phyloP scores from a whole-genome alignment of 2,113 vertebrate genomes.

The Dendrocopos noguchii region DNA sequence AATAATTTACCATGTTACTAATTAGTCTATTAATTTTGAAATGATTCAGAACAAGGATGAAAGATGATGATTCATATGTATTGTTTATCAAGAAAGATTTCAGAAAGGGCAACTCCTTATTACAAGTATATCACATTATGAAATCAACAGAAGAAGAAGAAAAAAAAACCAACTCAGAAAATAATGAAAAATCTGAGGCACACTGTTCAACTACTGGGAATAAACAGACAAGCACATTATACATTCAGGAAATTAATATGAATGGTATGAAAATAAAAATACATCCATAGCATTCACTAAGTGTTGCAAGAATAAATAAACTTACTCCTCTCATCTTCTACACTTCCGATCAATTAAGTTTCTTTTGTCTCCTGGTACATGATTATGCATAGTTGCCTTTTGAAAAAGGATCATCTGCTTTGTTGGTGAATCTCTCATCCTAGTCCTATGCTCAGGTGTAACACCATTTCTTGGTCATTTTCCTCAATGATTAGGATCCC shows the following conservation, averaged over 20 bases:
- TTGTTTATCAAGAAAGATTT: constrained; percentile 56
- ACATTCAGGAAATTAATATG: background rate
- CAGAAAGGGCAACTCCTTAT: constrained; percentile 1
- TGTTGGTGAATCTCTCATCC: background rate
- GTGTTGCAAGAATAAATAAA: background rate
- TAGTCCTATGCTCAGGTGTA: background rate
- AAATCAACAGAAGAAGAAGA: background rate
- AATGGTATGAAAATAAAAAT: background rate
- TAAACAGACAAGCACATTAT: background rate
- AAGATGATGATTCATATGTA: constrained; percentile 65
- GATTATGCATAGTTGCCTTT: background rate
- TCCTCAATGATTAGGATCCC: background rate
- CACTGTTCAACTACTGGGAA: background rate
- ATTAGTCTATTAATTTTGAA: constrained; percentile 70
- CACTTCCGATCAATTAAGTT: background rate
- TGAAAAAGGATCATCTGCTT: background rate
- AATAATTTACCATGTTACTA: constrained; percentile 65
- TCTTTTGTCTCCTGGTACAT: background rate
- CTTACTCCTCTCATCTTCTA: background rate
- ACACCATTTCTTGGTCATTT: background rate
- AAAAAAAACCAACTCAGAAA: background rate
- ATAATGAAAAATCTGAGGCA: background rate
- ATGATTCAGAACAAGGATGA: constrained; percentile 62
- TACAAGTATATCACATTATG: background rate
- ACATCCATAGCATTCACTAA: background rate